Base-by-base conservation (phyloP, 2,888 invertebrate species). In the Tethea ocularis region DNA sequence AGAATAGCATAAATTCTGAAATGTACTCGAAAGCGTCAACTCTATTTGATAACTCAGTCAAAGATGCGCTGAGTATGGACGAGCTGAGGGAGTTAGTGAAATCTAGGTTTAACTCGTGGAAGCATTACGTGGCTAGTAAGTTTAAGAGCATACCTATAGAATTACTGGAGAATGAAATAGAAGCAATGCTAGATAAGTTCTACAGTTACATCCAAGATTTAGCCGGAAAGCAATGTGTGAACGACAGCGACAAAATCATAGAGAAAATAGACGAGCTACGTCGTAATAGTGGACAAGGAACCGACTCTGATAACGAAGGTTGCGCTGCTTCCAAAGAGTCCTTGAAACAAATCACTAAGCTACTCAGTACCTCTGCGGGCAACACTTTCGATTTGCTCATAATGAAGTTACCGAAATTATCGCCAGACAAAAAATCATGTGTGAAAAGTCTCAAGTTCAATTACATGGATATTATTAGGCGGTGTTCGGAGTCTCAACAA, bases 381-480 rank as follows among this genome's bases (percentile, higher is more conserved):
- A 87, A 87, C 23, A 89, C 90, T 0, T 77, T 92, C 66, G 92
- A 92, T 64, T 64, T 89, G 8, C 70, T 92, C 0, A 81, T 92
- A 6, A 91, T 90, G 86, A 89, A 89, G 55, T 72, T 88, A 23
- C 80, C 89, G 0, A 83, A 84, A 69, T 75, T 91, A 77, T 76
- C 87, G 0, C 85, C 83, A 2, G 90, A 89, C 8, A 88, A 87
- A 26, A 88, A 84, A 55, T 64, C 73, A 0, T 82, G 87, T 1
- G 83, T 91, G 0, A 90, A 87, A 78, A 83, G 77, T 54, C 65
- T 92, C 0, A 87, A 87, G 52, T 89, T 92, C 17, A 88, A 89
- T 69, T 93, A 91, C 60, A 82, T 87, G 58, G 89, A 90, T 41
- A 86, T 92, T 0, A 69, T 92, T 0, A 76, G 75, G 11, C 72